Evolutionary conservation across 1,140 invertebrate genomes (phyloP).

Genomic region (Zaprionus kolodkinae): DNA sequence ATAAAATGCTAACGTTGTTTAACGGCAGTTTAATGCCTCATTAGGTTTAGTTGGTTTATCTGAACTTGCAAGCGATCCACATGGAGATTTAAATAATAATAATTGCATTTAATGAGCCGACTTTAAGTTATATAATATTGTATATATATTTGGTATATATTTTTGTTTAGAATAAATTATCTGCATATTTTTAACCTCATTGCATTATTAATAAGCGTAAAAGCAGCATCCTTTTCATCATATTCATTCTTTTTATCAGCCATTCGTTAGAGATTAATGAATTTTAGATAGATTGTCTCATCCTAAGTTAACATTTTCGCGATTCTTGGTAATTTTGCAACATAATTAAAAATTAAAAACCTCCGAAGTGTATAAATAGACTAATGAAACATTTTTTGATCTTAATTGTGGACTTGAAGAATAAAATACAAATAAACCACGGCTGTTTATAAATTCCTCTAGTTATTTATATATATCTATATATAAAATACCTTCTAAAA

Average conservation of each 20-base stretch:
- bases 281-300: neutral
- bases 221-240: neutral
- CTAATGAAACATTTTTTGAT: neutral
- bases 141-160: neutral
- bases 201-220: neutral
- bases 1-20: slow-evolving; percentile 67
- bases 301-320: neutral
- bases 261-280: neutral
- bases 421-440: neutral
- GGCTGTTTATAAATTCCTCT: too few species aligned
- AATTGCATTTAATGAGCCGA: neutral
- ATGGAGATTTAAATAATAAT: slow-evolving; percentile 17
- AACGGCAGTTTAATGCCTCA: slow-evolving; percentile 68
- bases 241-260: too few species aligned
- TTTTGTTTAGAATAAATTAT: neutral
- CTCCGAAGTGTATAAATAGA: neutral
- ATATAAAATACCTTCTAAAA: too few species aligned
- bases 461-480: too few species aligned
- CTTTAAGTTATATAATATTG: neutral
- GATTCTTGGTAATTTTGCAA: neutral
- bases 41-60: slow-evolving; percentile 56
- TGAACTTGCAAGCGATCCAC: slow-evolving; percentile 12
- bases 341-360: neutral
- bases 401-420: neutral
- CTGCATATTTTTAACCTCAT: neutral